A percentile compares a stretch with the other conserved stretches of the same genome.
Conservation (phyloP, 2,797 vertebrate genomes). For the Apodemus agrarius region DNA sequence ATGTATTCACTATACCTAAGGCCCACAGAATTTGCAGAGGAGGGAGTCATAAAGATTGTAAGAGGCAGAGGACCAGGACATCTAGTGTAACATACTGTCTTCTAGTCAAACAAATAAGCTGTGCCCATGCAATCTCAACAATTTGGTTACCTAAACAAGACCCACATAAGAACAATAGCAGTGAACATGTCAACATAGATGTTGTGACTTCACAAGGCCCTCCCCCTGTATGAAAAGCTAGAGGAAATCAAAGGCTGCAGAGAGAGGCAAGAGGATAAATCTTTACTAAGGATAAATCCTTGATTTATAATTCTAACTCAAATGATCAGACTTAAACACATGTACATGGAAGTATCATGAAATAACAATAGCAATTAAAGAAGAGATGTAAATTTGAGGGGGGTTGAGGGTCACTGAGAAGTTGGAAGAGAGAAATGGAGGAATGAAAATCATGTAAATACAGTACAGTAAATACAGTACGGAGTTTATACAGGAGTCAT, state of each 20-base stretch:
- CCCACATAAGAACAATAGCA: neutral
- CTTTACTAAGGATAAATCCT: neutral
- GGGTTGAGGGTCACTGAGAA: accelerated
- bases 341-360: neutral
- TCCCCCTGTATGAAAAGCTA: neutral
- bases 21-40: neutral
- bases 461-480: too few species aligned
- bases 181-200: neutral
- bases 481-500: neutral
- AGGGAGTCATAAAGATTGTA: neutral
- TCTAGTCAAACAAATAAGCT: neutral
- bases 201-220: neutral
- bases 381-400: neutral
- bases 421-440: neutral
- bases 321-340: neutral
- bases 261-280: neutral
- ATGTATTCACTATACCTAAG: neutral
- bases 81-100: neutral
- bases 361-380: neutral
- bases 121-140: neutral
- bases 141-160: neutral
- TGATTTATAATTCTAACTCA: neutral
- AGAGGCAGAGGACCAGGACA: too few species aligned
- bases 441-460: neutral
- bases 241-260: neutral